Evolutionary conservation across 2,797 vertebrate species (phyloP).

Genomic region (Sternarchorhynchus goeldii): DNA sequence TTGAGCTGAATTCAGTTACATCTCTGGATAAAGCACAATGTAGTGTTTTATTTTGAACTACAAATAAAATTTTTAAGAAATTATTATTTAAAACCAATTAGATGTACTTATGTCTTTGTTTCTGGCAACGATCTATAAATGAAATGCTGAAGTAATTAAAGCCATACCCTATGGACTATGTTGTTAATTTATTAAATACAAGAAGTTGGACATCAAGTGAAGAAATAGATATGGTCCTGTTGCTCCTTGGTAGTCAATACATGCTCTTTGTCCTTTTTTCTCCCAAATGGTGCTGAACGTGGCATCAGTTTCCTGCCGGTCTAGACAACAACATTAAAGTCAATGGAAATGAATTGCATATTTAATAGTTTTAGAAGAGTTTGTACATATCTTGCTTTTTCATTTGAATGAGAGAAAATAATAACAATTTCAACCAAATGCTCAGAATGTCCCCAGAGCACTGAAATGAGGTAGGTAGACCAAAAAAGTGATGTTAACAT

Average conservation of each 20-base stretch:
- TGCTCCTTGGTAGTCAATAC: constrained; percentile 39
- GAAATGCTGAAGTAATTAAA: constrained; percentile 27
- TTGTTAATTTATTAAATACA: neutral
- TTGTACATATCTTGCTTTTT: too few relatives aligned
- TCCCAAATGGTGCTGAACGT: constrained; percentile 59
- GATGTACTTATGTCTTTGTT: constrained; percentile 10
- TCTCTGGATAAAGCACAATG: constrained; percentile 53
- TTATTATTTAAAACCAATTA: constrained; percentile 18
- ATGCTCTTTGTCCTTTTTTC: constrained; percentile 28
- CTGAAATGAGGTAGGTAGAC: neutral
- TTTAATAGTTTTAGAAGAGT: too few relatives aligned
- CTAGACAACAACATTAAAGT: constrained; percentile 39
- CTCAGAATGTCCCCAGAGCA: neutral
- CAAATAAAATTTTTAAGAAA: constrained; percentile 57
- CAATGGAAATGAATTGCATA: neutral
- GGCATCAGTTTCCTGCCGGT: constrained; percentile 58
- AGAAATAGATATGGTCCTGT: constrained; percentile 63
- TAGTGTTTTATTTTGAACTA: constrained; percentile 52
- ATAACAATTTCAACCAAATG: neutral
- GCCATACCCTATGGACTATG: neutral
- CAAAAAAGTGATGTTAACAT: neutral
- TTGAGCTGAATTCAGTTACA: constrained; percentile 32
- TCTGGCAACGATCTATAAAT: constrained; percentile 8
- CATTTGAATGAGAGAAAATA: too few relatives aligned
- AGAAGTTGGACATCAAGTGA: constrained; percentile 48